Base-by-base conservation (phyloP, 2,888 invertebrate genomes). In the Noctuana brunneofusca region DNA sequence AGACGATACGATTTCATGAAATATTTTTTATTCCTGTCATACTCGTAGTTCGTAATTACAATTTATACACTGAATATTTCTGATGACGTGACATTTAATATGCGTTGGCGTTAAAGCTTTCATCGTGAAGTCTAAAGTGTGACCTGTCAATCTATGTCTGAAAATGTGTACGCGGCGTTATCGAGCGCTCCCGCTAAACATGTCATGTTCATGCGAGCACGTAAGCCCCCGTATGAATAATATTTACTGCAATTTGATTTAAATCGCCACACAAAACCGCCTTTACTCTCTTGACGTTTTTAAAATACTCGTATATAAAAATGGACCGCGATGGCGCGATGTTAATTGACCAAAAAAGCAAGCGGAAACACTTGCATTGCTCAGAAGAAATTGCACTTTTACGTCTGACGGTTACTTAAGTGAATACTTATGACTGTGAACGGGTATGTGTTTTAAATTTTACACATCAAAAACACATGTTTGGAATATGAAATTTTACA, bases 201-300 rank as follows among this genome's bases (percentile, higher is more conserved):
- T 64, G 67, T 66, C 68, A 68, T 63, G 59, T 59, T 60, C 67
- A 64, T 27, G 63, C 59, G 63, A 66, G 54, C 65, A 64, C 56
- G 65, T 67, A 68, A 70, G 65, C 66, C 63, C 63, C 52, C 59
- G 50, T 54, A 66, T 71, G 66, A 70, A 68, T 70, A 66, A 70
- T 71, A 70, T 68, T 70, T 62, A 55, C 60, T 65, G 58, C 64
- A 66, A 53, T 53, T 35, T 57, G 50, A 63, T 57, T 63, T 63
- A 63, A 63, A 63, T 63, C 52, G 43, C 53, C 46, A 52, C 50
- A 52, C 30, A 43, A 56, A 64, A 63, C 32, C 48, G 22, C 55
- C 50, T 38, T 16, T 55, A 20, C 43, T 63, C 43, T 49, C 38
- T 56, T 56, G 56, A 43, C 56, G 32, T 56, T 49, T 56, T 57